Evolutionary conservation across 2,888 invertebrate genomes (phyloP).

Genomic region (Apodemia mormo): DNA sequence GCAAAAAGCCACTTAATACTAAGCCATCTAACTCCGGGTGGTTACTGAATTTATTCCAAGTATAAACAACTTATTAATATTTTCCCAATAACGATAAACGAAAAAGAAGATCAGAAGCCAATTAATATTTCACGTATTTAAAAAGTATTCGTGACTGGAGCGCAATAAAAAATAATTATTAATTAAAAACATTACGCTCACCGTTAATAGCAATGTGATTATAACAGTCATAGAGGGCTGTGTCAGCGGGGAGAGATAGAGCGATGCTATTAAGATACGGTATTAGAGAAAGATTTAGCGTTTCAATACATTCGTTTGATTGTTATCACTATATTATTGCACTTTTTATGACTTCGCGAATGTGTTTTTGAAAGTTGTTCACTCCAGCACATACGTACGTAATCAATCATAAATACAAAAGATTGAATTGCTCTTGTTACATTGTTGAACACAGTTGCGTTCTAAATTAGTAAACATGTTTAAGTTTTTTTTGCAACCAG

Average conservation of each 20-base stretch:
- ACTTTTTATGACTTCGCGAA: conserved; percentile 70
- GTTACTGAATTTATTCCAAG: too few species aligned
- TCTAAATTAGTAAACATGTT: background rate
- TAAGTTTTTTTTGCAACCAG: background rate
- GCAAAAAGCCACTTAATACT: too few species aligned
- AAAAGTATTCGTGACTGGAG: too few species aligned
- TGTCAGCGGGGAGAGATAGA: conserved; percentile 49
- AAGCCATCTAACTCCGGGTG: too few species aligned
- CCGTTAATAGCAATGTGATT: conserved; percentile 17
- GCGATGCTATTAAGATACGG: conserved; percentile 71
- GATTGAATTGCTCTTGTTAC: conserved; percentile 30
- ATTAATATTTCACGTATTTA: too few species aligned
- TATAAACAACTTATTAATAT: too few species aligned
- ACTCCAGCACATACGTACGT: conserved; percentile 46
- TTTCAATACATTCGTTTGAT: conserved; percentile 66
- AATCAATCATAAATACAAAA: conserved; percentile 57
- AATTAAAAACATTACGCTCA: conserved; percentile 4
- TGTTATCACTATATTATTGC: conserved; percentile 55
- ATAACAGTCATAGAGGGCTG: conserved; percentile 26
- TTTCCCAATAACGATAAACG: too few species aligned
- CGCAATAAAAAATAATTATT: too few species aligned
- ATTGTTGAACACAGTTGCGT: background rate
- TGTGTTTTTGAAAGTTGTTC: conserved; percentile 68
- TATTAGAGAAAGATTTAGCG: conserved; percentile 64
- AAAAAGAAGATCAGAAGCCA: too few species aligned